Conservation (phyloP, 2,888 invertebrate species). For the Autographa gamma region DNA sequence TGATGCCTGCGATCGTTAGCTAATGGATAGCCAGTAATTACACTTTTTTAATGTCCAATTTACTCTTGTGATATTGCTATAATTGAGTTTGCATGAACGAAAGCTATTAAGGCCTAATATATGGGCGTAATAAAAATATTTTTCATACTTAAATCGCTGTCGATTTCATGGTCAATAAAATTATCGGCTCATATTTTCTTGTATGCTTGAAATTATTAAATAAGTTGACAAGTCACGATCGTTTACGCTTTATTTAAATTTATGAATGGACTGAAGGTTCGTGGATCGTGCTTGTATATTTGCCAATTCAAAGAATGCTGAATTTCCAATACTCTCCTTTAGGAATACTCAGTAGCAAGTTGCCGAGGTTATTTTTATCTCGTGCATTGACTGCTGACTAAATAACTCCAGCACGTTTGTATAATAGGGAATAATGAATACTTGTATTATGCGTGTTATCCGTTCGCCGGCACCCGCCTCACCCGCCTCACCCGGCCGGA, state of each 20-base stretch:
- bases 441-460: slow-evolving; percentile 50
- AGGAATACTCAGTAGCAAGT: not conserved
- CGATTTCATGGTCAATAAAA: slow-evolving; percentile 1
- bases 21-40: slow-evolving; percentile 41
- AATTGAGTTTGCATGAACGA: slow-evolving; percentile 7
- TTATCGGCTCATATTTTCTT: not conserved
- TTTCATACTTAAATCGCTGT: slow-evolving; percentile 4
- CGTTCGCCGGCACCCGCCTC: slow-evolving; percentile 51
- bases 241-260: not conserved
- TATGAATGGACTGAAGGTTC: not conserved
- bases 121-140: slow-evolving; percentile 1
- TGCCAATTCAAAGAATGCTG: not conserved
- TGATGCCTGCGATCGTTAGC: slow-evolving; percentile 31
- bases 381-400: slow-evolving; percentile 17
- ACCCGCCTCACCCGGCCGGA: slow-evolving; percentile 53
- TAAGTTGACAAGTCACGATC: not conserved
- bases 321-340: not conserved
- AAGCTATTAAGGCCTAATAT: not conserved
- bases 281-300: not conserved
- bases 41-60: not conserved
- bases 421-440: slow-evolving; percentile 57
- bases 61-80: not conserved
- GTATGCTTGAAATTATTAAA: not conserved
- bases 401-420: slow-evolving; percentile 36
- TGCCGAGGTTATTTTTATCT: slow-evolving; percentile 10